phyloP scores from a whole-genome alignment of 2,888 invertebrate species.

The Oeneis ivallda region DNA sequence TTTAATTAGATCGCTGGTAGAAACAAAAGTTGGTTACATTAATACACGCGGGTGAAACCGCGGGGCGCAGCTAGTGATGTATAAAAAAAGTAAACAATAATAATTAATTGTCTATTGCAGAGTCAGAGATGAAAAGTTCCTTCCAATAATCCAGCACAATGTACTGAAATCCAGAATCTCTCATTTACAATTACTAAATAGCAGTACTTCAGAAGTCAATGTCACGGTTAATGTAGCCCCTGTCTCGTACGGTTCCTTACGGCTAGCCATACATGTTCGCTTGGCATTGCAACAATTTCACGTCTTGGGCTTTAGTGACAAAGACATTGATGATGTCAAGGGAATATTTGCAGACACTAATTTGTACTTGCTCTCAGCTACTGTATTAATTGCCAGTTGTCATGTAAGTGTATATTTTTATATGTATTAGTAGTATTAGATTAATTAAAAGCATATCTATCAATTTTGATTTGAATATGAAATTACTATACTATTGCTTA shows the following conservation, averaged over 20 bases:
- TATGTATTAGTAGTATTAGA: neutral
- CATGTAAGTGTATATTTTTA: constrained; percentile 87
- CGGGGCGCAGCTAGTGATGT: no score
- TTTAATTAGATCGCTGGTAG: no score
- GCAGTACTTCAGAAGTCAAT: constrained; percentile 82
- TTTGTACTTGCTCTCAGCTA: constrained; percentile 93
- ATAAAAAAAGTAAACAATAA: no score
- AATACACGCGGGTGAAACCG: no score
- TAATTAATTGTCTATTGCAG: constrained; percentile 60
- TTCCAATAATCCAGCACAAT: constrained; percentile 93
- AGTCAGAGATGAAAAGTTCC: constrained; percentile 84
- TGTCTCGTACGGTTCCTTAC: constrained; percentile 88
- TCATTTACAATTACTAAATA: constrained; percentile 86
- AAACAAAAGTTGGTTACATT: no score
- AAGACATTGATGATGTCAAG: constrained; percentile 98
- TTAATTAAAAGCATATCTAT: no score
- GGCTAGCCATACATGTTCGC: constrained; percentile 89
- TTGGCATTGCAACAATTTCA: constrained; percentile 86
- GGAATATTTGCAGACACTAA: constrained; percentile 98
- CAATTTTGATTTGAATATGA: no score
- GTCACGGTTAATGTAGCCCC: constrained; percentile 88
- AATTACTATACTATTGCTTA: no score
- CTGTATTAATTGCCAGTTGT: constrained; percentile 93
- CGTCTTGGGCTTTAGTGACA: constrained; percentile 92
- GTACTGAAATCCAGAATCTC: constrained; percentile 89